phyloP scores from a whole-genome alignment of 2,797 vertebrate genomes.

The Cheirogaleus major region DNA sequence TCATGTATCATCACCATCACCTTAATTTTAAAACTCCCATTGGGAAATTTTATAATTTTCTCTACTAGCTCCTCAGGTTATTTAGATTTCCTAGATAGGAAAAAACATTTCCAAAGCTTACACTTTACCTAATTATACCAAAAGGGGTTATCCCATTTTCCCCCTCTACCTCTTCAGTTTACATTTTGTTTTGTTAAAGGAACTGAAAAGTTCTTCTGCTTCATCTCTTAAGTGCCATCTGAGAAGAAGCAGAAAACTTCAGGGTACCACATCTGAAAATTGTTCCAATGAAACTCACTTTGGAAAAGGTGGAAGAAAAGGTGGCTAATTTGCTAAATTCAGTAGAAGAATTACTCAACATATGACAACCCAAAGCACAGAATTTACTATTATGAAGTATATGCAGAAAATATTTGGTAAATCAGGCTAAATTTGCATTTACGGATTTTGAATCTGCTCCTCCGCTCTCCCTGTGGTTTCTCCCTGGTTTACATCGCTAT shows the following conservation, averaged over 20 bases:
- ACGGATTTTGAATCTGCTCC: constrained; percentile 69
- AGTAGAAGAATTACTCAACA: not conserved
- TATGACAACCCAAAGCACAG: not conserved
- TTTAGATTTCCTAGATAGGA: not conserved
- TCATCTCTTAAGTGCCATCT: constrained; percentile 38
- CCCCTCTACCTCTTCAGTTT: not conserved
- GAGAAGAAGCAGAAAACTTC: constrained; percentile 36
- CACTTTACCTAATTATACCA: constrained; percentile 57
- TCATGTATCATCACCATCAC: not conserved
- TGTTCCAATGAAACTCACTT: constrained; percentile 14
- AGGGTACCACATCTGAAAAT: not conserved
- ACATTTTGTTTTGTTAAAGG: constrained; percentile 49
- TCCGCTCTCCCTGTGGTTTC: constrained; percentile 68
- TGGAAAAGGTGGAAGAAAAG: not conserved
- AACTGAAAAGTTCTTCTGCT: constrained; percentile 26
- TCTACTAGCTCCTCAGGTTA: constrained; percentile 14
- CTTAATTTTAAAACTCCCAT: constrained; percentile 39
- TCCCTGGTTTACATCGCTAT: constrained; percentile 70
- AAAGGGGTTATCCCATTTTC: not conserved
- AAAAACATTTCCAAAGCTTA: not conserved
- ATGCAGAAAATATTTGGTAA: constrained; percentile 26
- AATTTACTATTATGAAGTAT: constrained; percentile 32
- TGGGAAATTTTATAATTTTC: constrained; percentile 19
- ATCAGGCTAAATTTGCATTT: constrained; percentile 69
- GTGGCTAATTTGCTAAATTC: not conserved